Evolutionary conservation across 2,888 invertebrate species (phyloP), one percentile per base, ranked within the genome.

Genomic region (Acanthopleura granulata): DNA sequence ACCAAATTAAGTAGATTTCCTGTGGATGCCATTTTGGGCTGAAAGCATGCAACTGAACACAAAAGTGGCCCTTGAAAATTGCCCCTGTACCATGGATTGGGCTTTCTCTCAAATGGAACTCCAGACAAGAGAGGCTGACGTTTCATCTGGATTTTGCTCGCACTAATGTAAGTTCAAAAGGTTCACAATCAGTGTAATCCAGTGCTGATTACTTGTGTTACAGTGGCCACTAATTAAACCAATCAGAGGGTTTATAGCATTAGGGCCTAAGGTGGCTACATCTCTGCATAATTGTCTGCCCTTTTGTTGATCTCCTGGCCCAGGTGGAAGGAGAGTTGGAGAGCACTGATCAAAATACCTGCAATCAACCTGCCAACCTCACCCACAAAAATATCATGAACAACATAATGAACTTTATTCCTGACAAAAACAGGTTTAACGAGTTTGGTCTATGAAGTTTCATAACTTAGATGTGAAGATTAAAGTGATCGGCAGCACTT

Each of bases 1-100:
- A 66, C 66, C 66, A 27, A 66, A 66, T 66, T 66, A 66, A 66
- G 66, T 66, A 66, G 25, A 66, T 66, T 66, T 66, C 66, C 66
- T 57, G 57, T n/a, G 22, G 57, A 18, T 57, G 57, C 6, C 57
- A 57, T 18, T 22, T 22, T n/a, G 57, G 57, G 40, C 40, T 57
- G 22, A 12, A 57, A 18, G 22, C n/a, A 22, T 57, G 22, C 22
- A 57, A 18, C 57, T 57, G 57, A 57, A 57, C 57, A 57, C 57
- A 57, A 57, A 57, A 57, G 22, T 57, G 57, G 57, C 57, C 57
- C n/a, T 57, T 22, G 22, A 22, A 57, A 57, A n/a, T n/a, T 18
- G 57, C 22, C 22, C 57, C 57, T 57, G 22, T n/a, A 57, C 3
- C 6, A 57, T 4, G 22, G 57, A 22, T 12, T 4, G 6, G 57